Evolutionary conservation across 2,113 vertebrate genomes (phyloP).

Genomic region (Periophthalmus modestus): DNA sequence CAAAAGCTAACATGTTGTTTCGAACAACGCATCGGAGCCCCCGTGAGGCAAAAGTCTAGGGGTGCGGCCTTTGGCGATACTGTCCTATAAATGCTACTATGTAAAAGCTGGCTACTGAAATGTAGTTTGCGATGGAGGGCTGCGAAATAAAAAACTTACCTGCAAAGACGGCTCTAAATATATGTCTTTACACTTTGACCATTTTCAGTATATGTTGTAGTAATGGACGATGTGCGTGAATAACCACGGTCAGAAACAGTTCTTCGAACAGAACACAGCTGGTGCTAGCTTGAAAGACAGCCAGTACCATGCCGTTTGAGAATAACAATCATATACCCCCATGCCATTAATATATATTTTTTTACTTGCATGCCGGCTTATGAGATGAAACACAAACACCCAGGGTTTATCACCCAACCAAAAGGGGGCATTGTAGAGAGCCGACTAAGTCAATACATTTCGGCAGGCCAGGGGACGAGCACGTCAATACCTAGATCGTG

Average conservation of each 20-base stretch:
- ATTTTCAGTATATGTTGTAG: slow-evolving; percentile 16
- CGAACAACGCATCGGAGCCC: slow-evolving; percentile 55
- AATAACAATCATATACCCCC: slow-evolving; percentile 62
- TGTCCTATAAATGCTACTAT: slow-evolving; percentile 16
- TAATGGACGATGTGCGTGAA: slow-evolving; percentile 39
- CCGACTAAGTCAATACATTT: slow-evolving; percentile 9
- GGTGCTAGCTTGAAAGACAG: slow-evolving; percentile 42
- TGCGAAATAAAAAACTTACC: slow-evolving; percentile 56
- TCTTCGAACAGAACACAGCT: slow-evolving; percentile 51
- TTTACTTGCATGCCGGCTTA: slow-evolving; percentile 74
- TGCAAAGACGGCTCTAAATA: slow-evolving; percentile 12
- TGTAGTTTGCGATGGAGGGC: slow-evolving; percentile 22
- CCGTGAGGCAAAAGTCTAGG: slow-evolving; percentile 11
- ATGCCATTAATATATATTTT: slow-evolving; percentile 44
- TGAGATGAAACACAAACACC: slow-evolving; percentile 84
- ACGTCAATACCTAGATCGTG: slow-evolving; percentile 37
- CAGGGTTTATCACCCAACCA: slow-evolving; percentile 72
- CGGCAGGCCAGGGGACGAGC: background rate
- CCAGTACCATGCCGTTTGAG: slow-evolving; percentile 65
- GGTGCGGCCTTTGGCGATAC: slow-evolving; percentile 30
- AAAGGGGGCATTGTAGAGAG: slow-evolving; percentile 43
- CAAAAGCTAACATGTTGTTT: slow-evolving; percentile 53
- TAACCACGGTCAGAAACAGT: slow-evolving; percentile 31
- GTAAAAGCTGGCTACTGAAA: slow-evolving; percentile 27
- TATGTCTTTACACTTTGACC: slow-evolving; percentile 21